Evolutionary conservation across 1,140 invertebrate genomes (phyloP).

Genomic region (Drosophila tristis): DNA sequence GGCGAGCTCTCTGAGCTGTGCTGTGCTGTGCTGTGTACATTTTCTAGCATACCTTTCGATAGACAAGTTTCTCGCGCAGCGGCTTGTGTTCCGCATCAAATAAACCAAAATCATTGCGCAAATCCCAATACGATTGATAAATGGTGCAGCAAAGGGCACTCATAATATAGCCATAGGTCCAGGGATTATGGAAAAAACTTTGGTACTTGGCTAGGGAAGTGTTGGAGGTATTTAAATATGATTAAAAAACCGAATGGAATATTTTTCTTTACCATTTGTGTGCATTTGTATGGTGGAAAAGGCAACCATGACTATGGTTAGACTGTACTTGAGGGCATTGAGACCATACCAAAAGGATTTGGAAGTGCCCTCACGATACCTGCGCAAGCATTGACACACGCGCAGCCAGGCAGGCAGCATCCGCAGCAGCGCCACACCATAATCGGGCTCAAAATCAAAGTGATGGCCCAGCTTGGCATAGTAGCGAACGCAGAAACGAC

Average conservation of each 20-base stretch:
- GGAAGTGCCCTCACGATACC: slow-evolving; percentile 86
- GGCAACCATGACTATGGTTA: slow-evolving; percentile 89
- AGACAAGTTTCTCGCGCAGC: slow-evolving; percentile 90
- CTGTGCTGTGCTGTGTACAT: too few species aligned
- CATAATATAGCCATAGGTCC: slow-evolving; percentile 90
- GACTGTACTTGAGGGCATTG: slow-evolving; percentile 94
- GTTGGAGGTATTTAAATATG: too few species aligned
- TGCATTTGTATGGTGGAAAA: slow-evolving; percentile 82
- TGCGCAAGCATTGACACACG: slow-evolving; percentile 92
- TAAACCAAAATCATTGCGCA: slow-evolving; percentile 98
- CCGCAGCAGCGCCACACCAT: slow-evolving; percentile 86
- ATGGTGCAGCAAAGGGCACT: slow-evolving; percentile 89
- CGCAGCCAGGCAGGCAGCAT: slow-evolving; percentile 93
- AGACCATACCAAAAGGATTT: slow-evolving; percentile 88
- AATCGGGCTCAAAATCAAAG: slow-evolving; percentile 45
- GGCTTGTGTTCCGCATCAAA: slow-evolving; percentile 92
- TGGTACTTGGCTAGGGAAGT: slow-evolving; percentile 85
- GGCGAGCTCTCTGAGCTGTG: background rate
- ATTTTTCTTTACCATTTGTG: slow-evolving; percentile 25
- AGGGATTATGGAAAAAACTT: slow-evolving; percentile 89
- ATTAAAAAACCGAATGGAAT: too few species aligned
- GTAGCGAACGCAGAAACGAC: slow-evolving; percentile 48
- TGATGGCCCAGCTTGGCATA: background rate
- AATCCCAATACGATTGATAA: slow-evolving; percentile 95
- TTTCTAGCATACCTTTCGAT: slow-evolving; percentile 84